Evolutionary conservation across 2,797 vertebrate species (phyloP), one percentile per base, ranked within the genome.

Genomic region (Periophthalmus magnuspinnatus): DNA sequence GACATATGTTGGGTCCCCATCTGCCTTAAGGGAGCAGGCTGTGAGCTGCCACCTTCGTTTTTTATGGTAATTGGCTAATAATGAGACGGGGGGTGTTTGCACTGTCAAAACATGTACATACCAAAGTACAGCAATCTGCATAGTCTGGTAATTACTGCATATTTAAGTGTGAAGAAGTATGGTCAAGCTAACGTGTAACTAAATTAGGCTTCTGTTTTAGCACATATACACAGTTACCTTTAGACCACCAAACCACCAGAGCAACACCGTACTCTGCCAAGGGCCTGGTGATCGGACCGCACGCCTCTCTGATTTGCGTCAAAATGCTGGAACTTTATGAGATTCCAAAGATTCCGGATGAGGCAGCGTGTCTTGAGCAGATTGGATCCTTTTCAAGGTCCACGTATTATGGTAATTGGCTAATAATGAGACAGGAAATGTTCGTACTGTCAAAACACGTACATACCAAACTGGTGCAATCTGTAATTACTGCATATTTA

Each of bases 11-110:
- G 73, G 71, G 74, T 86, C 84, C 86, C 82, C 61, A 65, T 52
- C 81, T 82, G 84, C 84, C 85, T 78, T 75, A 77, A 81, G 76
- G 75, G 80, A 83, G 78, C 71, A 34, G 72, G 70, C 82, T 87
- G 76, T 87, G 83, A 85, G 84, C 86, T 83, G 81, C 72, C 77
- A 81, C 79, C 78, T 87, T 90, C 82, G 85, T 84, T 86, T 88
- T 73, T 76, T 68, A 86, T 83, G 79, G 84, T 90, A 90, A 90
- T 90, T 90, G 87, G 87, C 78, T 87, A 86, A 89, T 91, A 89
- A 88, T 84, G 83, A 85, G 86, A 87, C 81, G 82, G 77, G 76
- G 81, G 84, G 86, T 77, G 81, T 82, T 84, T 59, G 45, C 66
- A 67, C 81, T 89, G 90, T 91, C 87, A 90, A 86, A 88, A 89